These are phyloP conservation scores for Petromus typicus DNA, from an alignment of 2,113 vertebrate genomes.

Conservation along the genomic window DNA sequence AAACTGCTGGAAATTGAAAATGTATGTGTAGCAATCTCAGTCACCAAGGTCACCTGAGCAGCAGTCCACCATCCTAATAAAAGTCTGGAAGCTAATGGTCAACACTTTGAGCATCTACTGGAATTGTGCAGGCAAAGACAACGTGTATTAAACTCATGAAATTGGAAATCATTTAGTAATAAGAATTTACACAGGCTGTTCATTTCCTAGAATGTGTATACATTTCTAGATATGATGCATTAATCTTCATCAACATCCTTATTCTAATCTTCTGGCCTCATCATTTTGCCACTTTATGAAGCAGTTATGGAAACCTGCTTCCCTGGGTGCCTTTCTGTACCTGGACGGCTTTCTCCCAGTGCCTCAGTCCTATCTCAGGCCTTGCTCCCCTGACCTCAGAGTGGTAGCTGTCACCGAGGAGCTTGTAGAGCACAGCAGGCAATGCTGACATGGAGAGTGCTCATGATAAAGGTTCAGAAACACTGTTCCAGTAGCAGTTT, in stretches of 20 bases:
- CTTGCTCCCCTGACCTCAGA: background rate
- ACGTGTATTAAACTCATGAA: no score
- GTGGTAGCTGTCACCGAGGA: background rate
- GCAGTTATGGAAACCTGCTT: background rate
- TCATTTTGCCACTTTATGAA: background rate
- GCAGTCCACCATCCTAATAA: no score
- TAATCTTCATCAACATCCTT: background rate
- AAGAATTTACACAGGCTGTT: no score
- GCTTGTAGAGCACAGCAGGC: background rate
- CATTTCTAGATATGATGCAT: background rate
- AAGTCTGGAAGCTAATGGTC: no score
- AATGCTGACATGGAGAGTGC: background rate
- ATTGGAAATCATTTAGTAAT: no score
- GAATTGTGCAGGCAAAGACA: no score
- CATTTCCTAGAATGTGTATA: no score
- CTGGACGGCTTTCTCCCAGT: background rate
- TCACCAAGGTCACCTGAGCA: no score
- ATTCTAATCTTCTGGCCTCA: background rate
- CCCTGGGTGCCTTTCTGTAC: background rate
- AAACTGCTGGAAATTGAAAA: no score
- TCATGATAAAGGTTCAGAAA: background rate
- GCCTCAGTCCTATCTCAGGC: background rate
- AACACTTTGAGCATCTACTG: no score
- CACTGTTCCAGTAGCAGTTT: background rate
- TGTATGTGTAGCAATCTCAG: no score